Conservation (phyloP, 2,888 invertebrate genomes). For the Latheticus oryzae region DNA sequence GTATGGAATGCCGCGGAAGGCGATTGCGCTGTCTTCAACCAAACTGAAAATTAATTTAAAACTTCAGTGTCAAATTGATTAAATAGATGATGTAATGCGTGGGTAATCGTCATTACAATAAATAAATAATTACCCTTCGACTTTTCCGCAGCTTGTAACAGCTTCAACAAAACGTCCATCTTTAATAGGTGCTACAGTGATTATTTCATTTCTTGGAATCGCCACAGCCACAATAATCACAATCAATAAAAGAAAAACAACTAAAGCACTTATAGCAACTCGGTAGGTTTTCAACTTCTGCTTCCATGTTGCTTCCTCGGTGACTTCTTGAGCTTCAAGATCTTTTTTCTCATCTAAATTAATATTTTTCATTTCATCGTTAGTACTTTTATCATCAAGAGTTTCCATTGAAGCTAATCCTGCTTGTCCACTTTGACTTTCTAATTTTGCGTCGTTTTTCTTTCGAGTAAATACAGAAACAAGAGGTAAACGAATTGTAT, state of each 20-base stretch:
- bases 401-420: conserved; percentile 86
- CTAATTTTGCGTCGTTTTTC: conserved; percentile 61
- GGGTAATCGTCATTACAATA: too few relatives aligned
- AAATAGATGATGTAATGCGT: conserved; percentile 1
- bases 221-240: conserved; percentile 75
- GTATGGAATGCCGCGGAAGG: conserved; percentile 86
- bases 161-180: conserved; percentile 80
- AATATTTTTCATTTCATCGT: conserved; percentile 81
- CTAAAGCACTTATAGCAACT: conserved; percentile 74
- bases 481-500: conserved; percentile 74
- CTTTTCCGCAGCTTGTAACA: conserved; percentile 80
- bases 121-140: conserved; percentile 83
- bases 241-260: conserved; percentile 72
- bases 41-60: conserved; percentile 70
- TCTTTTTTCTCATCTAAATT: conserved; percentile 74
- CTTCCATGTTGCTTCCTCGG: conserved; percentile 64
- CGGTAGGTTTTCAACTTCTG: conserved; percentile 75
- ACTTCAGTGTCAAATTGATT: conserved; percentile 1
- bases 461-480: conserved; percentile 68
- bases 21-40: conserved; percentile 80
- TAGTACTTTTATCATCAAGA: conserved; percentile 77
- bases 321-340: conserved; percentile 68
- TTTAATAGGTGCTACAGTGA: conserved; percentile 71
- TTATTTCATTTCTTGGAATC: conserved; percentile 68
- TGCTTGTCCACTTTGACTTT: conserved; percentile 68